Evolutionary conservation across 2,113 vertebrate genomes (phyloP).

Genomic region (Plectropomus leopardus): DNA sequence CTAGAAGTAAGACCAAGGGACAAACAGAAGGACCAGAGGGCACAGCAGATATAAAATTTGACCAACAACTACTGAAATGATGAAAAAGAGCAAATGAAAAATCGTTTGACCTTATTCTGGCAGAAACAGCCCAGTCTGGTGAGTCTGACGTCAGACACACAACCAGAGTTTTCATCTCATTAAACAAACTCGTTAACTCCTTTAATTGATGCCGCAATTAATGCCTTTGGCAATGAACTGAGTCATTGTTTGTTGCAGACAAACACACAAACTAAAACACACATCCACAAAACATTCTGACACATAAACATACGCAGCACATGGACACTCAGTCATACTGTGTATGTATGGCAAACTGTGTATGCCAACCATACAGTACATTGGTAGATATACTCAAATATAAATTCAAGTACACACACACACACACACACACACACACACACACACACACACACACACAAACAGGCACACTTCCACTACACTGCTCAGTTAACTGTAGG

Average conservation of each 20-base stretch:
- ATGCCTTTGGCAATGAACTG: slow-evolving; percentile 65
- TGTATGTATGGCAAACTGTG: not conserved
- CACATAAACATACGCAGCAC: not conserved
- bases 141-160: slow-evolving; percentile 66
- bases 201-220: slow-evolving; percentile 81
- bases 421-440: slow-evolving; percentile 1
- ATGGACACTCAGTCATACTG: slow-evolving; percentile 4
- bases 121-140: slow-evolving; percentile 49
- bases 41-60: not conserved
- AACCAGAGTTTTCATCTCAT: slow-evolving; percentile 79
- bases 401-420: not conserved
- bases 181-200: slow-evolving; percentile 81
- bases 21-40: not conserved
- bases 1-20: not conserved
- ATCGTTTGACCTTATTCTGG: slow-evolving; percentile 56
- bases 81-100: slow-evolving; percentile 1
- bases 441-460: not conserved
- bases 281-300: slow-evolving; percentile 14
- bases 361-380: not conserved
- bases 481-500: not conserved
- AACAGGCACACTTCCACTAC: not conserved
- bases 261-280: slow-evolving; percentile 43
- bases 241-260: slow-evolving; percentile 66
- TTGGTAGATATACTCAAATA: not conserved
- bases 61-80: not conserved